These are phyloP conservation scores for Meliscaeva auricollis DNA, from an alignment of 2,888 invertebrate genomes.

Conservation along the genomic window DNA sequence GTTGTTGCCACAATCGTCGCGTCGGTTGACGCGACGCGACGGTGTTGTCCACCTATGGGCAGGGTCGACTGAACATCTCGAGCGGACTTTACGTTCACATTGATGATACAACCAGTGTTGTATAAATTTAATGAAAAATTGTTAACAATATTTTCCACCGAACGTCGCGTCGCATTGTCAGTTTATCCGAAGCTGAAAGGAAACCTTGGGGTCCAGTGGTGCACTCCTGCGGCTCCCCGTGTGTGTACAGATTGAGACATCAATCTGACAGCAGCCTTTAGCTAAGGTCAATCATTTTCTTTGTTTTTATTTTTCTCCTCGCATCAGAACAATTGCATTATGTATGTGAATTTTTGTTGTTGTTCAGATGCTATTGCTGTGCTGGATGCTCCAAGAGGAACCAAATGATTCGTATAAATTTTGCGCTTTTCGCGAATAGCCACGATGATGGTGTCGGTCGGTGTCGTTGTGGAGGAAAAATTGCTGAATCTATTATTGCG, in stretches of 20 bases:
- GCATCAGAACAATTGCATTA: conserved; percentile 43
- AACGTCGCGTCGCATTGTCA: conserved; percentile 10
- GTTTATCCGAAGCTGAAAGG: not conserved
- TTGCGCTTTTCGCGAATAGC: conserved; percentile 56
- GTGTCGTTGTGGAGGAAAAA: conserved; percentile 59
- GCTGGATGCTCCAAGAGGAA: conserved; percentile 22
- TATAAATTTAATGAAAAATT: conserved; percentile 73
- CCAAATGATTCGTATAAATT: conserved; percentile 72
- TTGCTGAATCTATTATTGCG: conserved; percentile 72
- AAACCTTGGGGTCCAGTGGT: conserved; percentile 38
- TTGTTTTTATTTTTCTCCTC: conserved; percentile 58
- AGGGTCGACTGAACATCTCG: conserved; percentile 66
- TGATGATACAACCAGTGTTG: conserved; percentile 35
- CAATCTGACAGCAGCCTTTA: conserved; percentile 73
- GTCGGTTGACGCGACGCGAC: not conserved
- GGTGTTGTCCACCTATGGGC: conserved; percentile 58
- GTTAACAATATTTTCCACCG: conserved; percentile 72
- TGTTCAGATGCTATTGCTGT: conserved; percentile 8
- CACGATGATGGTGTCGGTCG: conserved; percentile 3
- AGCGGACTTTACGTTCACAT: conserved; percentile 21
- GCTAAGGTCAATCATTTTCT: conserved; percentile 74
- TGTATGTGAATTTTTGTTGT: conserved; percentile 38
- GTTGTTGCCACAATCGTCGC: not conserved
- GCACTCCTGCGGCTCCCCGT: conserved; percentile 58
- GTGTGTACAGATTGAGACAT: conserved; percentile 69